A percentile compares a stretch with the other conserved stretches of the same genome.
Evolutionary conservation across 2,797 vertebrate species (phyloP).

Genomic region (Sebastes iracundus): DNA sequence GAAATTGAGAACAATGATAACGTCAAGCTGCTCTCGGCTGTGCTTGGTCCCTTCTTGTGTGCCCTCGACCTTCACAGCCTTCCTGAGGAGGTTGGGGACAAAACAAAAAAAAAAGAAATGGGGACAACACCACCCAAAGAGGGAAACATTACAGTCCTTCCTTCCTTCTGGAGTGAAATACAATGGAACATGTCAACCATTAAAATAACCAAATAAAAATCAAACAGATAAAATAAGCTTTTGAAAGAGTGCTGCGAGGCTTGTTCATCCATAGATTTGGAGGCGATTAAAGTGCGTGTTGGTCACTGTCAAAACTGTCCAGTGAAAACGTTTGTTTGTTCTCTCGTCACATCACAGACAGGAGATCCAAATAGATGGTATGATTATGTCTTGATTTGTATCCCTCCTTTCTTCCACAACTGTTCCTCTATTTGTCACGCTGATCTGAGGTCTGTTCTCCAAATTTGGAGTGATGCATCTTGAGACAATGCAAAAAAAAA

Average conservation of each 20-base stretch:
- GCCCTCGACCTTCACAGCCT: constrained; percentile 51
- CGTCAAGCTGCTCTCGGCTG: constrained; percentile 41
- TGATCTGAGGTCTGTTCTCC: constrained; percentile 56
- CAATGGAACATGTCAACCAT: constrained; percentile 54
- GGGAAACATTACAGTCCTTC: constrained; percentile 42
- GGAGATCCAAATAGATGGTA: constrained; percentile 37
- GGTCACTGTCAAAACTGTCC: constrained; percentile 83
- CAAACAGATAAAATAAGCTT: constrained; percentile 62
- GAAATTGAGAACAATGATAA: constrained; percentile 30
- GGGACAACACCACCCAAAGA: constrained; percentile 11
- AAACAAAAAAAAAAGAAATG: constrained; percentile 5
- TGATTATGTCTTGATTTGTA: constrained; percentile 43
- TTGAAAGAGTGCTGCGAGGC: constrained; percentile 78
- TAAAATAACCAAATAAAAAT: constrained; percentile 63
- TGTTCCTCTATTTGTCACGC: constrained; percentile 25
- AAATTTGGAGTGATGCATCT: constrained; percentile 51
- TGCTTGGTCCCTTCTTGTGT: constrained; percentile 63
- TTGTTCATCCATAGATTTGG: constrained; percentile 82
- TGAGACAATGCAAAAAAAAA: constrained; percentile 37
- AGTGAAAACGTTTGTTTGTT: constrained; percentile 76
- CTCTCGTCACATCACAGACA: constrained; percentile 71
- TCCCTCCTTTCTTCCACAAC: constrained; percentile 34
- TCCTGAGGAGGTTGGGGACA: constrained; percentile 48
- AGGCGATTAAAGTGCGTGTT: constrained; percentile 90
- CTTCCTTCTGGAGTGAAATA: constrained; percentile 66